Percentiles rank a stretch among this genome's conserved stretches.
phyloP scores from a whole-genome alignment of 2,888 invertebrate species.

The Lysandra bellargus region DNA sequence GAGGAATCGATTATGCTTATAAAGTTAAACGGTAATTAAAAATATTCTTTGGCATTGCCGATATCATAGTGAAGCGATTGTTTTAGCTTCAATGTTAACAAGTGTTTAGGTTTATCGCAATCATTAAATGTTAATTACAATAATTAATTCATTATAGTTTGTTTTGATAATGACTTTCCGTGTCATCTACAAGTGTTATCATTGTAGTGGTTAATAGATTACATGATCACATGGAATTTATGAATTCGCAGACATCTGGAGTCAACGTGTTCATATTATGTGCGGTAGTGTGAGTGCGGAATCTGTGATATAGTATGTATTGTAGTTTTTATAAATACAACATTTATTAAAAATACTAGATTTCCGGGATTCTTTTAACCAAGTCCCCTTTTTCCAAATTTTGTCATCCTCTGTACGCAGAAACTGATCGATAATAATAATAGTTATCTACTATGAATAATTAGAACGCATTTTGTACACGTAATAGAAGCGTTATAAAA shows the following conservation, averaged over 20 bases:
- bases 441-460: too few species aligned
- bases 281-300: too few species aligned
- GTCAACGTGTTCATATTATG: too few species aligned
- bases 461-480: background rate
- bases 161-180: slow-evolving; percentile 13
- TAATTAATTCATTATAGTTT: slow-evolving; percentile 9
- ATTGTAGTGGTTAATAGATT: background rate
- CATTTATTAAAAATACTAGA: too few species aligned
- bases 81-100: slow-evolving; percentile 25
- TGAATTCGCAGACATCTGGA: background rate
- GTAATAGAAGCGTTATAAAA: background rate
- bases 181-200: background rate
- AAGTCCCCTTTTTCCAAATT: too few species aligned
- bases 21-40: background rate
- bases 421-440: too few species aligned
- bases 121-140: background rate
- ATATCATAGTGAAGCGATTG: slow-evolving; percentile 13
- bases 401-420: too few species aligned
- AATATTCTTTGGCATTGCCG: slow-evolving; percentile 7
- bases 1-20: slow-evolving; percentile 21
- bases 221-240: background rate
- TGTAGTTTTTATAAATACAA: too few species aligned
- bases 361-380: too few species aligned
- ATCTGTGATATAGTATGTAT: background rate
- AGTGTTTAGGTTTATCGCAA: slow-evolving; percentile 13